phyloP scores from a whole-genome alignment of 2,113 vertebrate species.

The Psittacus erithacus region DNA sequence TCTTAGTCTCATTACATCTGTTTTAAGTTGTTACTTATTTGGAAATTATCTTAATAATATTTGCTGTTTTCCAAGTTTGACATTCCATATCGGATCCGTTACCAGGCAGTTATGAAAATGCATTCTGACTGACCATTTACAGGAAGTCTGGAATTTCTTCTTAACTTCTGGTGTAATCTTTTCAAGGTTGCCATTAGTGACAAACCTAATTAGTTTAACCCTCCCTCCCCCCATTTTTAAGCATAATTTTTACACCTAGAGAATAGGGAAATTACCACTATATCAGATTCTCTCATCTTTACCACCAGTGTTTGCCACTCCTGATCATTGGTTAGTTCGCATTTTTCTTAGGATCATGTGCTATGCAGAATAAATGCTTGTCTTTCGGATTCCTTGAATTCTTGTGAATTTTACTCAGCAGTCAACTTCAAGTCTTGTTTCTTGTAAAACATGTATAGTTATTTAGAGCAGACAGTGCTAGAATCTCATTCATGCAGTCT shows the following conservation, averaged over 20 bases:
- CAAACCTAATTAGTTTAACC: not conserved
- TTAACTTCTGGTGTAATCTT: slow-evolving; percentile 44
- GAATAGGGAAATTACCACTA: not conserved
- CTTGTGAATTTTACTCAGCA: not conserved
- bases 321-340: not conserved
- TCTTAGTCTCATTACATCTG: slow-evolving; percentile 49
- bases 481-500: not conserved
- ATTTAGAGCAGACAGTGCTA: fast-evolving
- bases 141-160: slow-evolving; percentile 43
- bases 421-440: not conserved
- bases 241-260: slow-evolving; percentile 25
- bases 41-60: slow-evolving; percentile 37
- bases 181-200: not conserved
- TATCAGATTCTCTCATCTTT: not conserved
- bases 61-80: slow-evolving; percentile 54
- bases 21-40: slow-evolving; percentile 53
- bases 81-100: slow-evolving; percentile 8
- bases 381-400: not conserved
- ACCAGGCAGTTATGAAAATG: slow-evolving; percentile 46
- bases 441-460: not conserved
- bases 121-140: slow-evolving; percentile 6
- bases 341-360: not conserved
- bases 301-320: fast-evolving
- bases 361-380: not conserved
- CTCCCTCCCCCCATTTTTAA: not conserved